Base-by-base conservation (phyloP, 2,113 vertebrate genomes). In the Spheniscus mendiculus region DNA sequence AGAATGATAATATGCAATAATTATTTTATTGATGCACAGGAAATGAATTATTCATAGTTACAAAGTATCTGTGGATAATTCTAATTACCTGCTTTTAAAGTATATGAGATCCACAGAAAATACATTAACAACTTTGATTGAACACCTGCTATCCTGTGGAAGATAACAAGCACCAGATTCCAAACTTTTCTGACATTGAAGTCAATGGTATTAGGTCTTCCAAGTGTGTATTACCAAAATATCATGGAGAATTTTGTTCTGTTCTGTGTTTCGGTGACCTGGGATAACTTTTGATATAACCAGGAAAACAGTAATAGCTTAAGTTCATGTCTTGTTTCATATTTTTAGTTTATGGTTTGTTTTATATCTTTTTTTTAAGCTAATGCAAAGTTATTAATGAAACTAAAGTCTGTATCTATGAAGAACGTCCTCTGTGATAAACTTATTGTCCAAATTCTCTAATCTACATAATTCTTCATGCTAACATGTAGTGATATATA, bases 41-140 rank as follows among this genome's bases (percentile, higher is more conserved):
- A 92, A 97, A 98, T 99, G 98, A 98, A 98, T 98, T 98, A 99
- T 98, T 98, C 97, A 98, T 98, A 58, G 42, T 82, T 97, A 98
- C 87, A 95, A 96, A 98, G 96, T 98, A 98, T 98, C 97, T 98
- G 97, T 98, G 96, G 97, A 98, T 98, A 98, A 98, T 98, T 98
- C 97, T 98, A 98, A 98, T 98, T 98, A 98, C 95, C 97, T 98
- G 94, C 96, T 98, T 98, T 98, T 98, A 98, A 98, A 98, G 90
- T 90, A 97, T 97, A 97, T 91, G 96, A 98, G 95, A 97, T 93
- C 96, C 92, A 97, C 95, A 95, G 95, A 98, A 98, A 98, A 97
- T 98, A 96, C 83, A 98, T 98, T 98, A 98, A 93, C 95, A 95
- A 95, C 96, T 98, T 97, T 98, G 96, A 97, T 97, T 97, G 97